Evolutionary conservation across 2,797 vertebrate genomes (phyloP).

Genomic region (Remorina albescens): DNA sequence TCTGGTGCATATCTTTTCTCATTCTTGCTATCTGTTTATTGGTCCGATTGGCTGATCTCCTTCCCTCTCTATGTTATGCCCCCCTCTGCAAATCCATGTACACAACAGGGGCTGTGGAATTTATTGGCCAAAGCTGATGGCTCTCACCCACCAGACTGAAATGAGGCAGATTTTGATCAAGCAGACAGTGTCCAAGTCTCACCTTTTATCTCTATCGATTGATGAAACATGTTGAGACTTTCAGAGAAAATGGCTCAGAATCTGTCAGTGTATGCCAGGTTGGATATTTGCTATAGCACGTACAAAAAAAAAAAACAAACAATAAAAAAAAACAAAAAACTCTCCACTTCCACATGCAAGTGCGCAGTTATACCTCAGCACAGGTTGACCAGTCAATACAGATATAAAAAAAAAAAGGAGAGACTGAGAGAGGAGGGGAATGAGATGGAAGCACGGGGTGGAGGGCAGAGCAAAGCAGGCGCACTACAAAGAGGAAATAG

Average conservation of each 20-base stretch:
- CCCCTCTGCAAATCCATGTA: slow-evolving; percentile 11
- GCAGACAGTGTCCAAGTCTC: background rate
- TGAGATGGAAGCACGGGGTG: background rate
- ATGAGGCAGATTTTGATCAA: slow-evolving; percentile 40
- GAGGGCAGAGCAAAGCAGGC: slow-evolving; percentile 29
- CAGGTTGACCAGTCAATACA: slow-evolving; percentile 15
- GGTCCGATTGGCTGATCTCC: slow-evolving; percentile 21
- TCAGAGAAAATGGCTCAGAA: slow-evolving; percentile 13
- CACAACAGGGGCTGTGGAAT: slow-evolving; percentile 39
- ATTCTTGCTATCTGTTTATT: slow-evolving; percentile 17
- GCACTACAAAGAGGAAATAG: slow-evolving; percentile 20
- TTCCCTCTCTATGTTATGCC: background rate
- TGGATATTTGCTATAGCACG: slow-evolving; percentile 1
- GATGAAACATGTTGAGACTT: slow-evolving; percentile 33
- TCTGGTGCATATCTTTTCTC: background rate
- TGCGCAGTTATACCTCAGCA: background rate
- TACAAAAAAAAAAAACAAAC: background rate
- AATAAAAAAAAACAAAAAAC: too few species aligned
- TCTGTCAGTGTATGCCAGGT: slow-evolving; percentile 9
- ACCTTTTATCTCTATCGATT: slow-evolving; percentile 46
- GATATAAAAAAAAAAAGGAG: slow-evolving; percentile 22
- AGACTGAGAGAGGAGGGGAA: background rate
- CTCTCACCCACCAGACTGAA: slow-evolving; percentile 25
- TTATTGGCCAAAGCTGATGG: background rate
- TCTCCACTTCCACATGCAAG: background rate